These are phyloP conservation scores for Cephus pygmeus DNA, from an alignment of 2,888 invertebrate species.

Conservation along the genomic window DNA sequence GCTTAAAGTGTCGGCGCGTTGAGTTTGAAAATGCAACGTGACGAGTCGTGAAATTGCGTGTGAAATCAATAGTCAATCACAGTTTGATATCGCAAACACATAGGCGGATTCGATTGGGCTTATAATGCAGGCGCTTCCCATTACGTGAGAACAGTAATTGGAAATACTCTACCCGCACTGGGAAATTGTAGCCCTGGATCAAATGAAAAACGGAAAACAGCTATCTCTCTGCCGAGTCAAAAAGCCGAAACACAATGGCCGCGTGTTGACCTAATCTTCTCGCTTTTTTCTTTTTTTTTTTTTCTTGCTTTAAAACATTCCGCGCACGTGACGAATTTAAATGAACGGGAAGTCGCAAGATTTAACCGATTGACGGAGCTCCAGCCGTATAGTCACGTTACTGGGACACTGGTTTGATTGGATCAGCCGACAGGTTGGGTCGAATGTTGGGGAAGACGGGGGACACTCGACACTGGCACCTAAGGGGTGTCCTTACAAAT, in stretches of 20 bases:
- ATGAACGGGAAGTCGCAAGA: neutral
- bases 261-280: no score
- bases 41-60: no score
- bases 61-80: no score
- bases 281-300: neutral
- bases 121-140: no score
- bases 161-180: no score
- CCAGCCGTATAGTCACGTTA: neutral
- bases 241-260: neutral
- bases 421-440: conserved; percentile 37
- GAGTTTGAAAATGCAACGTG: no score
- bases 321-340: neutral
- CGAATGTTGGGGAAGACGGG: conserved; percentile 29
- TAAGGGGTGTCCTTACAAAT: conserved; percentile 33
- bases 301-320: neutral
- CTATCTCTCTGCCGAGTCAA: neutral
- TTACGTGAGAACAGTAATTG: no score
- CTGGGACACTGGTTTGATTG: conserved; percentile 27
- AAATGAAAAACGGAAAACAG: no score
- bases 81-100: no score
- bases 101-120: no score
- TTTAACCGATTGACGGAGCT: neutral
- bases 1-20: no score
- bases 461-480: conserved; percentile 8
- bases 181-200: no score